Base-by-base conservation (phyloP, 2,113 vertebrate genomes). In the Paradoxurus hermaphroditus region DNA sequence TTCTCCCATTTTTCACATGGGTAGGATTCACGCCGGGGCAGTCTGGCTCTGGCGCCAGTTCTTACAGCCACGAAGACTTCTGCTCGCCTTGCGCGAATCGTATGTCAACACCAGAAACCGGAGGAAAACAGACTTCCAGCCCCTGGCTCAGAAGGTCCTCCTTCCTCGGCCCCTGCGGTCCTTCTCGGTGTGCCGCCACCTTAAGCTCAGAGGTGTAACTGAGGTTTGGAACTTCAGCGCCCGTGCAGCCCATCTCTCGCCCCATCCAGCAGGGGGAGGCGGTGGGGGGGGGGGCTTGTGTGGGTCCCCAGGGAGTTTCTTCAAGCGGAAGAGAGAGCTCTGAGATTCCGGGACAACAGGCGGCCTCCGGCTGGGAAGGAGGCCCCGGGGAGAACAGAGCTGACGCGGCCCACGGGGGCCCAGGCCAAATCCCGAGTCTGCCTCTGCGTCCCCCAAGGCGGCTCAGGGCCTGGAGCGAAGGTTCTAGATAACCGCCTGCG, bases 351-450 rank as follows among this genome's bases (percentile, higher is more conserved):
- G 44, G 34, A 63, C 27, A 63, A 56, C 25, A n/a, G 75, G 49
- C 56, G 29, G 12, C 62, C n/a, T 9, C 49, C 5, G 36, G 27
- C 3, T 3, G 11, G 56, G 51, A 44, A 67, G 68, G 56, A 21
- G 14, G 10, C 29, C 4, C 41, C 1, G 0, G 78, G 39, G 1
- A 18, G 23, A 14, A 41, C 19, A 41, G 34, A 41, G 29, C 21
- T 36, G 65, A 59, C 5, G 21, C n/a, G 53, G 51, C 59, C 15
- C 34, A n/a, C 2, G 1, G 21, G 29, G 29, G 59, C 31, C 13
- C 29, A 44, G 27, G 16, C 25, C 3, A 34, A 27, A 62, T 1
- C 56, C 56, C 44, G 31, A 15, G 5, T 27, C 70, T 12, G 7
- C n/a, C 36, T 81, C 67, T 19, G 2, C 15, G 31, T 53, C 15